Conservation (phyloP, 2,888 invertebrate species). For the Agonopterix heracliana region DNA sequence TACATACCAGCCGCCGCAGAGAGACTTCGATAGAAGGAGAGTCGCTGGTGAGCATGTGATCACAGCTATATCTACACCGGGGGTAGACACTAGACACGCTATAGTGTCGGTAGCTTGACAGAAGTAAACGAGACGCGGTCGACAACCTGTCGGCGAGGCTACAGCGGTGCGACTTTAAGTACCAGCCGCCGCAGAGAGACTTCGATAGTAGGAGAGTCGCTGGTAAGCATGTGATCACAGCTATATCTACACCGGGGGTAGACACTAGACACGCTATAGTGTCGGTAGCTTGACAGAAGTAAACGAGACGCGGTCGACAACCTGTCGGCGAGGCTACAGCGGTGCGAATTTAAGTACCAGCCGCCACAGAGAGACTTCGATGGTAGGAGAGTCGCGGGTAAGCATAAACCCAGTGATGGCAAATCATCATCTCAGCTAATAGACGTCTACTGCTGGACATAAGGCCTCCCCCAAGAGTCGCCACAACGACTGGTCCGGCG, state of each 20-base stretch:
- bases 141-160: slow-evolving; percentile 76
- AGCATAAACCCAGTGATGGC: too few species aligned
- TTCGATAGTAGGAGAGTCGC: slow-evolving; percentile 74
- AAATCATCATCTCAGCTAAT: too few species aligned
- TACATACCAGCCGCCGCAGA: slow-evolving; percentile 88
- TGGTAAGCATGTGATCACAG: slow-evolving; percentile 38
- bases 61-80: too few species aligned
- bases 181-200: slow-evolving; percentile 84
- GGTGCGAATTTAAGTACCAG: slow-evolving; percentile 80
- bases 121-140: slow-evolving; percentile 69
- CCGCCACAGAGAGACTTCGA: slow-evolving; percentile 88
- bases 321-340: slow-evolving; percentile 71
- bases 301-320: too few species aligned
- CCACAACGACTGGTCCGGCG: too few species aligned
- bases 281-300: too few species aligned
- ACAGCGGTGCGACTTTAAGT: slow-evolving; percentile 80
- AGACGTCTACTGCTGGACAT: too few species aligned
- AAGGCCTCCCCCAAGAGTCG: too few species aligned
- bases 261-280: too few species aligned
- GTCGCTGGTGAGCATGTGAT: slow-evolving; percentile 36
- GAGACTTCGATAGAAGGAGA: slow-evolving; percentile 77
- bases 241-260: too few species aligned
- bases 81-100: too few species aligned
- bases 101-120: too few species aligned
- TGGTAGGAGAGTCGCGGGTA: slow-evolving; percentile 43